Evolutionary conservation across 2,113 vertebrate genomes (phyloP).

Genomic region (Donacobius atricapilla): DNA sequence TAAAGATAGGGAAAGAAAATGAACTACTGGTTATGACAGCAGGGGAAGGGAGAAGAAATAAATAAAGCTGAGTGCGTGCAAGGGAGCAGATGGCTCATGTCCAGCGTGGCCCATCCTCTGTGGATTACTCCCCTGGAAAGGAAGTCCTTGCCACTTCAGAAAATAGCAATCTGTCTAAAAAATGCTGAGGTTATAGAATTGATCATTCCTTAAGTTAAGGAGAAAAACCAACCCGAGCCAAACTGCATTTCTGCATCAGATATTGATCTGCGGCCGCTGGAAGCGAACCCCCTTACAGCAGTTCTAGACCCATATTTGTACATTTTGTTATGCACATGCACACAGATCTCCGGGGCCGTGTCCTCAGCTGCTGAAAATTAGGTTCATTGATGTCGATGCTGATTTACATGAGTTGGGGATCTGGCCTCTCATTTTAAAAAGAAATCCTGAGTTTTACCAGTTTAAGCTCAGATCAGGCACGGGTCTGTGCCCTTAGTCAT

Average conservation of each 20-base stretch:
- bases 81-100: conserved; percentile 16
- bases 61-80: neutral
- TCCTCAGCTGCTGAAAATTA: conserved; percentile 39
- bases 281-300: neutral
- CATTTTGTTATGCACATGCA: neutral
- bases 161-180: neutral
- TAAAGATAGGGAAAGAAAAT: neutral
- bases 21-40: conserved; percentile 50
- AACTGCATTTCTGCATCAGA: neutral
- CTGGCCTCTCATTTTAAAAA: neutral
- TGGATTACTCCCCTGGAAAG: neutral
- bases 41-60: neutral
- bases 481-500: fast-evolving
- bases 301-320: neutral
- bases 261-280: neutral
- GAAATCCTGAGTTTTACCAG: neutral
- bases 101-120: conserved; percentile 1
- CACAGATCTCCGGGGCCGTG: neutral
- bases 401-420: neutral
- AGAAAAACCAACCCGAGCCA: neutral
- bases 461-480: neutral
- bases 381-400: neutral
- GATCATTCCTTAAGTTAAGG: neutral
- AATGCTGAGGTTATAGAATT: neutral
- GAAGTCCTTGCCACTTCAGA: neutral